These are phyloP conservation scores for Tachysurus fulvidraco DNA, from an alignment of 2,113 vertebrate species.

Conservation along the genomic window DNA sequence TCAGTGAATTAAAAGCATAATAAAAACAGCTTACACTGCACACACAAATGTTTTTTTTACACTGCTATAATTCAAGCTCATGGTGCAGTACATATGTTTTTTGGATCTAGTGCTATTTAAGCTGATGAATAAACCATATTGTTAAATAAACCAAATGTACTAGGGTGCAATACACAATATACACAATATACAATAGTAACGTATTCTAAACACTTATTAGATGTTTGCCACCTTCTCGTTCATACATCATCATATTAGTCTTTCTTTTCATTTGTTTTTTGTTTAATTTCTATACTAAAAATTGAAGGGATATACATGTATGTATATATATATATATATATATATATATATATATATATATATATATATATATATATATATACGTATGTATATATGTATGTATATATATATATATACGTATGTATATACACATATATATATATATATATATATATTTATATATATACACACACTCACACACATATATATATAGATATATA, in stretches of 20 bases:
- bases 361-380: too few species aligned
- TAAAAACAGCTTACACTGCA: background rate
- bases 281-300: background rate
- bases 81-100: background rate
- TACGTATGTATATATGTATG: too few species aligned
- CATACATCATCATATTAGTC: background rate
- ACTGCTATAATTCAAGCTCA: background rate
- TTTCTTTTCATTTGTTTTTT: background rate
- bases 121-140: background rate
- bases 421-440: too few species aligned
- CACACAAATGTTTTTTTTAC: background rate
- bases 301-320: background rate
- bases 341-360: too few species aligned
- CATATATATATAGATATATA: too few species aligned
- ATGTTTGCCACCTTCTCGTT: background rate
- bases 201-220: background rate
- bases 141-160: background rate
- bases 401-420: too few species aligned
- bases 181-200: background rate
- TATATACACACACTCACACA: too few species aligned
- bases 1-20: constrained; percentile 8
- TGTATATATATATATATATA: too few species aligned
- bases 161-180: too few species aligned
- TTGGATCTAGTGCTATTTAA: background rate
- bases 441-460: too few species aligned